Evolutionary conservation across 2,113 vertebrate species (phyloP).

Genomic region (Cranoglanis bouderius): DNA sequence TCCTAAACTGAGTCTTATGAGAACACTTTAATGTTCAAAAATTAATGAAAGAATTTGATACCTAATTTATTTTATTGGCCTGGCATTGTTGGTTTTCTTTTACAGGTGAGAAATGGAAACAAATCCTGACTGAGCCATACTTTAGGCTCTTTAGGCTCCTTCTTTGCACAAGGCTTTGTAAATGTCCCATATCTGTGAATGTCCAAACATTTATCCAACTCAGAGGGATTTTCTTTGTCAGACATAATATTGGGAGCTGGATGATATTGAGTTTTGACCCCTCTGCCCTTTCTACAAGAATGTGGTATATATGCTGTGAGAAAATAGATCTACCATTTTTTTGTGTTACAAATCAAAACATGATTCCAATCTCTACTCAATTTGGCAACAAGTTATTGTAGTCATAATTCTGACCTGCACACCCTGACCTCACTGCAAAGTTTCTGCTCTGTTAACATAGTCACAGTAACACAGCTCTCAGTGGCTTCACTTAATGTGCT

Average conservation of each 20-base stretch:
- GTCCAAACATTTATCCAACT: constrained; percentile 27
- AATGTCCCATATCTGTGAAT: not conserved
- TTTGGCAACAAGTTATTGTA: constrained; percentile 23
- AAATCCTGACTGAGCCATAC: not conserved
- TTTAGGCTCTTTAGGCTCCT: not conserved
- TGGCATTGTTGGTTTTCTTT: not conserved
- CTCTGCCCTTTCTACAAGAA: constrained; percentile 17
- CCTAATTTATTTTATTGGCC: not conserved
- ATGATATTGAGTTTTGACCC: not conserved
- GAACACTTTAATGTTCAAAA: not conserved
- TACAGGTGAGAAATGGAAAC: not conserved
- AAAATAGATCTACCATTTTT: not conserved
- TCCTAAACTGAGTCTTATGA: not conserved
- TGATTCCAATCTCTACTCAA: not conserved
- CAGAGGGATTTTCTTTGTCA: constrained; percentile 10
- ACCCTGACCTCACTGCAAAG: not conserved
- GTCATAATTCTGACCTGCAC: constrained; percentile 18
- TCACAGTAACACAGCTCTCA: constrained; percentile 17
- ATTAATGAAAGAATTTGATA: not conserved
- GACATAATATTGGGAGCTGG: not conserved
- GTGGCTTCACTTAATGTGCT: not conserved
- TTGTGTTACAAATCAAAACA: not conserved
- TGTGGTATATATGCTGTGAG: not conserved
- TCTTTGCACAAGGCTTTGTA: not conserved
- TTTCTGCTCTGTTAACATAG: not conserved